Conservation (phyloP, 2,797 vertebrate species). For the Knipowitschia caucasica region DNA sequence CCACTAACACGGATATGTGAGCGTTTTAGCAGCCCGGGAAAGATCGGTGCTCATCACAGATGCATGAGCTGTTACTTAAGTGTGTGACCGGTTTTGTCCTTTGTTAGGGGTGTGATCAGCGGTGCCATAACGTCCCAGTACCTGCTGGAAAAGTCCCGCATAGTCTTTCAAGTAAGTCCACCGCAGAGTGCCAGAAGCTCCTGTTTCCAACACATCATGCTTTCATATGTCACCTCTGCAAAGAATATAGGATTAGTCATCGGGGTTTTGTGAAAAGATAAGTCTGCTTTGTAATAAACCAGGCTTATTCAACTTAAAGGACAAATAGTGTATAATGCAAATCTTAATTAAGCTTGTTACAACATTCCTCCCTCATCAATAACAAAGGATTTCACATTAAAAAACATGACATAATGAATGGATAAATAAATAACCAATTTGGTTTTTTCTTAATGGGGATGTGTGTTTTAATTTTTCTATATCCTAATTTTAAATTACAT, state of each 20-base stretch:
- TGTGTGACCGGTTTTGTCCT: conserved; percentile 35
- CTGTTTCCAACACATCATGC: conserved; percentile 53
- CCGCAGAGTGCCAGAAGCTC: conserved; percentile 36
- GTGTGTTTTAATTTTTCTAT: too few relatives aligned
- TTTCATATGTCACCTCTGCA: not conserved
- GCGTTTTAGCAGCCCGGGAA: conserved; percentile 37
- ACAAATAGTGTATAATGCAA: too few relatives aligned
- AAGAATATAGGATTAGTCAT: not conserved
- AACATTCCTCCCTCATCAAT: too few relatives aligned
- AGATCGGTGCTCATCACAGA: conserved; percentile 45
- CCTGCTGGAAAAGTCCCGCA: conserved; percentile 93
- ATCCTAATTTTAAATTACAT: too few relatives aligned
- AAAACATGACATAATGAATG: too few relatives aligned
- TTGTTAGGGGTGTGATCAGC: conserved; percentile 83
- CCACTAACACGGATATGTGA: conserved; percentile 42
- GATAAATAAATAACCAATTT: too few relatives aligned
- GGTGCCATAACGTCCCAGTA: conserved; percentile 99
- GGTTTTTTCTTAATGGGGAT: too few relatives aligned
- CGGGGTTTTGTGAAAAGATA: too few relatives aligned
- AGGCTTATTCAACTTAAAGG: too few relatives aligned
- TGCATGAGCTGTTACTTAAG: conserved; percentile 68
- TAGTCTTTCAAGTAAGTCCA: conserved; percentile 89
- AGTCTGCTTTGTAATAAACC: too few relatives aligned
- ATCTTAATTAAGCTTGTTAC: too few relatives aligned
- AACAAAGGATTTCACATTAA: too few relatives aligned